Percentiles rank a stretch among this genome's conserved stretches.
These are phyloP conservation scores for Micropoecilia bifurca DNA, from an alignment of 2,797 vertebrate genomes.

Conservation along the genomic window DNA sequence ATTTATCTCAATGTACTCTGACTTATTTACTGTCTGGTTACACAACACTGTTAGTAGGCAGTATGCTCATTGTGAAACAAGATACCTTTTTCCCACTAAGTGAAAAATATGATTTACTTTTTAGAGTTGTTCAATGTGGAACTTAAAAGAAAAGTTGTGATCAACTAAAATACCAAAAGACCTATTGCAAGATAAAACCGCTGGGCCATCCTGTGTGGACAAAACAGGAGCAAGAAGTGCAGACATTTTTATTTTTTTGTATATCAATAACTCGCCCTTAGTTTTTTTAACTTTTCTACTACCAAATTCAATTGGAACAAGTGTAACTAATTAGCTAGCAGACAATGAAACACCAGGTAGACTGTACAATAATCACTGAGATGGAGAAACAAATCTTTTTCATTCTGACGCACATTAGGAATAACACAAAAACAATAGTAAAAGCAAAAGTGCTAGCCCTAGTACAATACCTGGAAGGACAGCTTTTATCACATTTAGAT, in stretches of 20 bases:
- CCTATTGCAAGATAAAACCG: not conserved
- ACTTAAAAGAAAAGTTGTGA: not conserved
- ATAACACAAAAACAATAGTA: not conserved
- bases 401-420: not conserved
- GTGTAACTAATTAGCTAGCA: not conserved
- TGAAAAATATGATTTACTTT: not conserved
- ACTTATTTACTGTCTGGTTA: slow-evolving; percentile 61
- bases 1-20: slow-evolving; percentile 10
- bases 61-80: not conserved
- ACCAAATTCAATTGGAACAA: not conserved
- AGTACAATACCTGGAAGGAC: not conserved
- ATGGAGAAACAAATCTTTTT: not conserved
- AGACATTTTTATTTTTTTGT: not conserved
- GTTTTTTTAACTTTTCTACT: not conserved
- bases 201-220: not conserved
- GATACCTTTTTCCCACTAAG: not conserved
- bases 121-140: not conserved
- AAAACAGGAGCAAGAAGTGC: not conserved
- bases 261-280: not conserved
- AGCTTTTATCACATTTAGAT: not conserved
- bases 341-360: not conserved
- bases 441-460: not conserved
- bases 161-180: not conserved
- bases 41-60: slow-evolving; percentile 30
- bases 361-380: not conserved